Evolutionary conservation across 2,888 invertebrate species (phyloP).

Genomic region (Leistus spinibarbis): DNA sequence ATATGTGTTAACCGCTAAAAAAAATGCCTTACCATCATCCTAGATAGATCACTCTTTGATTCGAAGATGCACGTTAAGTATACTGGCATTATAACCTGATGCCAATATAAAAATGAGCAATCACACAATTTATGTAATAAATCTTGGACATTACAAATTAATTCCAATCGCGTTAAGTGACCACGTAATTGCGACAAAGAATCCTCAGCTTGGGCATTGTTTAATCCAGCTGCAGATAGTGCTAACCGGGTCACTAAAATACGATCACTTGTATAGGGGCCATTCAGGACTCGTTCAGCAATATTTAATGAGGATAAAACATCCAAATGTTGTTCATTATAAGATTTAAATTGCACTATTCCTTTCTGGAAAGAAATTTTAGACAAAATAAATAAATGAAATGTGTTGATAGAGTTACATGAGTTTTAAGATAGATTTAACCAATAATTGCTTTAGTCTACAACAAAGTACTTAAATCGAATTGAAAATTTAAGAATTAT

Average conservation of each 20-base stretch:
- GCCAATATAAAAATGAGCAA: constrained; percentile 82
- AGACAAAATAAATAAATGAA: too few relatives aligned
- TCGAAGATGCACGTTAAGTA: constrained; percentile 77
- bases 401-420: too few relatives aligned
- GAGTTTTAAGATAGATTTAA: too few relatives aligned
- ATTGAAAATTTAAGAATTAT: too few relatives aligned
- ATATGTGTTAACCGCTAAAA: background rate
- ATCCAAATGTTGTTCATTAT: constrained; percentile 70
- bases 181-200: constrained; percentile 66
- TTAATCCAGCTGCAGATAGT: constrained; percentile 62
- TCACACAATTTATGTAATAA: constrained; percentile 69
- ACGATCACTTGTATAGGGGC: constrained; percentile 56
- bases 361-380: constrained; percentile 57
- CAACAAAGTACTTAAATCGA: too few relatives aligned
- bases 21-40: constrained; percentile 61
- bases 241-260: constrained; percentile 54
- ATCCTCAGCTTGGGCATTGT: constrained; percentile 64
- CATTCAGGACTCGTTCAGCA: constrained; percentile 71
- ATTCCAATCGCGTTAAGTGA: constrained; percentile 69
- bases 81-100: constrained; percentile 75
- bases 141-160: constrained; percentile 65
- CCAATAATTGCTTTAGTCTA: too few relatives aligned
- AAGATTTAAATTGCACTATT: constrained; percentile 65
- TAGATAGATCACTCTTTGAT: constrained; percentile 68
- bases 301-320: constrained; percentile 77